Evolutionary conservation across 2,797 vertebrate genomes (phyloP).

Genomic region (Squalus acanthias): DNA sequence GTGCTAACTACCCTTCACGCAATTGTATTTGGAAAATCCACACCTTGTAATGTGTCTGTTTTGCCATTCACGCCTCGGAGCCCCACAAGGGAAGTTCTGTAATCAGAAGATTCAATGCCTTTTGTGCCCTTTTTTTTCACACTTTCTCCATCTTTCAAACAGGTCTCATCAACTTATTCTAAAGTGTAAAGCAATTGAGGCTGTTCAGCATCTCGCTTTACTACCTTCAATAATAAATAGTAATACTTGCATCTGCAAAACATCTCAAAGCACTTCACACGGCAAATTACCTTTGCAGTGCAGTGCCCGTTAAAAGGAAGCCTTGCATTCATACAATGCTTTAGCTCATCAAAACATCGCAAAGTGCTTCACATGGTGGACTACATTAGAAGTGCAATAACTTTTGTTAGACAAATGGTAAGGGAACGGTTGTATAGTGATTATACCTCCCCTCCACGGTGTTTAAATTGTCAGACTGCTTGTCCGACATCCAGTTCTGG

Average conservation of each 20-base stretch:
- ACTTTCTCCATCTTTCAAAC: not conserved
- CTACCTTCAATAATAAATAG: not conserved
- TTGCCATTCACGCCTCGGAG: not conserved
- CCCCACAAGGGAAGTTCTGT: not conserved
- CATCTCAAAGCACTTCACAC: not conserved
- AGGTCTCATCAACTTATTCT: not conserved
- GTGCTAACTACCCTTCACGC: not conserved
- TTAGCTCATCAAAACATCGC: not conserved
- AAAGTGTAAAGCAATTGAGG: not conserved
- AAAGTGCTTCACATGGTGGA: not conserved
- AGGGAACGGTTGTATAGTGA: too few relatives aligned
- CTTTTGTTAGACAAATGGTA: not conserved
- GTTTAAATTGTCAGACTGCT: too few relatives aligned
- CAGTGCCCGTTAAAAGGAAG: not conserved
- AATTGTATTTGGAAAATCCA: not conserved
- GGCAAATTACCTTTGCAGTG: not conserved
- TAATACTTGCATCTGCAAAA: slow-evolving; percentile 2
- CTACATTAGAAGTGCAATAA: not conserved
- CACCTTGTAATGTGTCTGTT: not conserved
- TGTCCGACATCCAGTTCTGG: too few relatives aligned
- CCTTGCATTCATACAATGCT: not conserved
- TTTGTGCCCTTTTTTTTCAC: not conserved
- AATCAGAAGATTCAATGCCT: not conserved
- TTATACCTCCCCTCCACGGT: too few relatives aligned
- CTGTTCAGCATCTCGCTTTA: not conserved